Evolutionary conservation across 1,140 invertebrate species (phyloP).

Genomic region (Tetramorium alpestre): DNA sequence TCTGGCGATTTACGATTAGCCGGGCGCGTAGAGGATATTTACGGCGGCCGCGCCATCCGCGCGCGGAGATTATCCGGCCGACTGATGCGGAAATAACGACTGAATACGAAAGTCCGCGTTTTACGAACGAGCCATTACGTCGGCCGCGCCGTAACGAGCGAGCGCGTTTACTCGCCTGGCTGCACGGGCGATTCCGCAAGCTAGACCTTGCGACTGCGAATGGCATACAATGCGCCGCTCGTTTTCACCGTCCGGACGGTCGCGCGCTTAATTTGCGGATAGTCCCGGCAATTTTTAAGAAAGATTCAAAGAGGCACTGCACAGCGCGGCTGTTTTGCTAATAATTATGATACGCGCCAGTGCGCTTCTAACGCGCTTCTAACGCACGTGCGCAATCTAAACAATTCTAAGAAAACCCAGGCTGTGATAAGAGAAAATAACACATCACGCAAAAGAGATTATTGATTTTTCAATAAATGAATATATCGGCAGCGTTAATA

Average conservation of each 20-base stretch:
- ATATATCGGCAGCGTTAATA: not conserved
- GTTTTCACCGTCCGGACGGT: not conserved
- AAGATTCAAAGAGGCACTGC: not conserved
- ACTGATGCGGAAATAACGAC: slow-evolving; percentile 67
- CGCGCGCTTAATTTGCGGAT: not conserved
- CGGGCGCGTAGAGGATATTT: slow-evolving; percentile 29
- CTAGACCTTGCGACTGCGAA: slow-evolving; percentile 21
- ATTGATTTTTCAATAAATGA: not conserved
- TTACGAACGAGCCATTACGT: slow-evolving; percentile 64
- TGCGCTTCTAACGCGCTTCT: not conserved
- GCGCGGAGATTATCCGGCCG: slow-evolving; percentile 49
- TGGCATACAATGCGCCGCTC: slow-evolving; percentile 15
- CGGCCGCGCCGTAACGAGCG: slow-evolving; percentile 47
- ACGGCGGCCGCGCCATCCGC: not conserved
- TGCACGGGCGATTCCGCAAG: slow-evolving; percentile 40
- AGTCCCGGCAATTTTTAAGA: not conserved
- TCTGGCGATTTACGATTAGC: not conserved
- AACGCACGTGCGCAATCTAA: not conserved
- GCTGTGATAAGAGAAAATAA: not conserved
- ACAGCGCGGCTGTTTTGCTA: not conserved
- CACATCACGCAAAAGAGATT: not conserved
- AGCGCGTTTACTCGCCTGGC: slow-evolving; percentile 41
- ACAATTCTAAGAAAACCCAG: not conserved
- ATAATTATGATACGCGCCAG: not conserved
- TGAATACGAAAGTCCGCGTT: slow-evolving; percentile 65